These are phyloP conservation scores for Troides aeacus DNA, from an alignment of 2,888 invertebrate genomes.

Conservation along the genomic window DNA sequence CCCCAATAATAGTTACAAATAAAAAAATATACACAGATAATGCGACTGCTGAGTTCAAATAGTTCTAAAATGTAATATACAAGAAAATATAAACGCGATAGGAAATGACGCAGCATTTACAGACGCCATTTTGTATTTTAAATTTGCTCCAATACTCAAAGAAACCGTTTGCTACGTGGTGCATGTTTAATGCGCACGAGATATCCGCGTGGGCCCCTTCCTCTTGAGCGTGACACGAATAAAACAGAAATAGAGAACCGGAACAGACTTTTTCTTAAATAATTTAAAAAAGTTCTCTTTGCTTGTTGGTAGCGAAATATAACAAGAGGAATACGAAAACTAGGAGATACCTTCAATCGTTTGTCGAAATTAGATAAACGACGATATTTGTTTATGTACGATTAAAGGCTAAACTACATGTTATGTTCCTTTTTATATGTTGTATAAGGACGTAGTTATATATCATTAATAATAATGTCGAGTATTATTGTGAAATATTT, in stretches of 20 bases:
- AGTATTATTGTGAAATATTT: neutral
- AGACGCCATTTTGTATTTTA: slow-evolving; percentile 15
- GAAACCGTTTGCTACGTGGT: slow-evolving; percentile 18
- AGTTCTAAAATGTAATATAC: neutral
- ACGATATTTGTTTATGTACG: too few species aligned
- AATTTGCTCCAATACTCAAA: slow-evolving; percentile 18
- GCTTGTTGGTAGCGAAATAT: too few species aligned
- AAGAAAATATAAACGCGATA: neutral
- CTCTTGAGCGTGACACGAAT: slow-evolving; percentile 20
- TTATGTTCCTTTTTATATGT: neutral
- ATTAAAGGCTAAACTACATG: too few species aligned
- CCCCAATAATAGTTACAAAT: too few species aligned
- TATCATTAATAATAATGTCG: neutral
- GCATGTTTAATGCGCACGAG: slow-evolving; percentile 23
- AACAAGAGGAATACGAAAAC: neutral
- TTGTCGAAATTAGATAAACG: too few species aligned
- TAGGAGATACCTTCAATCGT: too few species aligned
- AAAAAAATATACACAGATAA: too few species aligned
- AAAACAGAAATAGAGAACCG: slow-evolving; percentile 4
- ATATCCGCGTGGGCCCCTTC: slow-evolving; percentile 18
- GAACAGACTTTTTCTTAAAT: slow-evolving; percentile 7
- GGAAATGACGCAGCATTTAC: neutral
- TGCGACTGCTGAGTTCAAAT: neutral
- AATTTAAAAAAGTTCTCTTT: neutral
- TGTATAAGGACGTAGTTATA: neutral